These are phyloP conservation scores for Augochlorella aurata DNA, from an alignment of 2,888 invertebrate genomes.

Conservation along the genomic window DNA sequence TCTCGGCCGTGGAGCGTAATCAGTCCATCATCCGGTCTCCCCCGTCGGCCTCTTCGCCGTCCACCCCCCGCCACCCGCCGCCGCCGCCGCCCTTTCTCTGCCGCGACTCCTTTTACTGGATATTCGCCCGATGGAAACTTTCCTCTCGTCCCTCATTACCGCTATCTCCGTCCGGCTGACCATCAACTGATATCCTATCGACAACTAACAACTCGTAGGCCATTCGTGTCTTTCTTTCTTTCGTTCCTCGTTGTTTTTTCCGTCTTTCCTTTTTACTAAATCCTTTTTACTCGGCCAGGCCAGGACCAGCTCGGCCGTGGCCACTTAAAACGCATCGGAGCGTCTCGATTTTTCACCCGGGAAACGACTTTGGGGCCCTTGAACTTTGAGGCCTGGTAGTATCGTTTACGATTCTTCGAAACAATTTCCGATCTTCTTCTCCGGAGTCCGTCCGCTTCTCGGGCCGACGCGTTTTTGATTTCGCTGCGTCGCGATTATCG, in stretches of 20 bases:
- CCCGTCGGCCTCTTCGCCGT: not conserved
- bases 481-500: no score
- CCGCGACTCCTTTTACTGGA: constrained; percentile 65
- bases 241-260: not conserved
- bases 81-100: constrained; percentile 23
- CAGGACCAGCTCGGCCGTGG: not conserved
- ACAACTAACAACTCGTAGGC: constrained; percentile 60
- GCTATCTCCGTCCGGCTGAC: constrained; percentile 71
- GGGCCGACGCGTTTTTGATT: no score
- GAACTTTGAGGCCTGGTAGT: no score
- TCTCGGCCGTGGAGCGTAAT: constrained; percentile 61
- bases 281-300: constrained; percentile 12
- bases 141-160: constrained; percentile 74
- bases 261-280: constrained; percentile 34
- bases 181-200: constrained; percentile 74
- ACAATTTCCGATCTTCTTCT: no score
- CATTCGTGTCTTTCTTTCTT: constrained; percentile 11
- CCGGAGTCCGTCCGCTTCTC: no score
- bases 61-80: not conserved
- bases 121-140: constrained; percentile 76
- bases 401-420: no score
- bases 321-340: constrained; percentile 22
- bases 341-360: constrained; percentile 10
- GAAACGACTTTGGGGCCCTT: no score
- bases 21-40: constrained; percentile 65